Percentiles rank a stretch among this genome's conserved stretches.
These are phyloP conservation scores for Nasonovia ribisnigri DNA, from an alignment of 2,888 invertebrate genomes.

Conservation along the genomic window DNA sequence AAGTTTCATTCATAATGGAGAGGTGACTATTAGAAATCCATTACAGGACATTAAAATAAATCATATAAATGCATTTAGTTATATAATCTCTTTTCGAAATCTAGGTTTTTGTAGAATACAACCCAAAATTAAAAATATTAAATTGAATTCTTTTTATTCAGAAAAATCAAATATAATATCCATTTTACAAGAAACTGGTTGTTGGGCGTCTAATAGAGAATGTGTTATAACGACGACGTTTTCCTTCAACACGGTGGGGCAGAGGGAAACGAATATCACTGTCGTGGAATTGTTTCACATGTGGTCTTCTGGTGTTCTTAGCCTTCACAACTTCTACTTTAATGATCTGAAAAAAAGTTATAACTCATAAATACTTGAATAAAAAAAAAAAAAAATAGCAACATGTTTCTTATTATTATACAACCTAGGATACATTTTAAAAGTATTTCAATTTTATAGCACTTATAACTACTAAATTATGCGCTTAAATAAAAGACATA, in stretches of 20 bases:
- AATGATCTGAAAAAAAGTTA: slow-evolving; percentile 81
- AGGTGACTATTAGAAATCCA: neutral
- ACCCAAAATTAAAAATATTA: neutral
- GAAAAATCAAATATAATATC: slow-evolving; percentile 59
- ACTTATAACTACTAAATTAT: too few species aligned
- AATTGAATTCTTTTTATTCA: slow-evolving; percentile 59
- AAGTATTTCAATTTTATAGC: neutral
- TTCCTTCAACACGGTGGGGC: slow-evolving; percentile 84
- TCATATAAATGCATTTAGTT: too few species aligned
- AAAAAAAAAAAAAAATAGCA: neutral
- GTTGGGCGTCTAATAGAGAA: slow-evolving; percentile 87
- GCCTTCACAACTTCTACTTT: slow-evolving; percentile 94
- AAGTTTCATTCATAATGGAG: neutral
- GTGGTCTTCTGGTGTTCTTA: slow-evolving; percentile 89
- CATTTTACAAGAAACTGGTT: slow-evolving; percentile 79
- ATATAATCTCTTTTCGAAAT: neutral
- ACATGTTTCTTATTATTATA: neutral
- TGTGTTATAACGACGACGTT: slow-evolving; percentile 80
- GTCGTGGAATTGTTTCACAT: slow-evolving; percentile 99
- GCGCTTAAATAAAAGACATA: too few species aligned
- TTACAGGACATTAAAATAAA: too few species aligned
- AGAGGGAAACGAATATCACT: slow-evolving; percentile 96
- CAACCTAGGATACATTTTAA: neutral
- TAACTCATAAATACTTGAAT: slow-evolving; percentile 61
- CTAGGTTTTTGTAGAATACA: neutral